Base-by-base conservation (phyloP, 2,113 vertebrate genomes). In the Rhinoderma darwinii region DNA sequence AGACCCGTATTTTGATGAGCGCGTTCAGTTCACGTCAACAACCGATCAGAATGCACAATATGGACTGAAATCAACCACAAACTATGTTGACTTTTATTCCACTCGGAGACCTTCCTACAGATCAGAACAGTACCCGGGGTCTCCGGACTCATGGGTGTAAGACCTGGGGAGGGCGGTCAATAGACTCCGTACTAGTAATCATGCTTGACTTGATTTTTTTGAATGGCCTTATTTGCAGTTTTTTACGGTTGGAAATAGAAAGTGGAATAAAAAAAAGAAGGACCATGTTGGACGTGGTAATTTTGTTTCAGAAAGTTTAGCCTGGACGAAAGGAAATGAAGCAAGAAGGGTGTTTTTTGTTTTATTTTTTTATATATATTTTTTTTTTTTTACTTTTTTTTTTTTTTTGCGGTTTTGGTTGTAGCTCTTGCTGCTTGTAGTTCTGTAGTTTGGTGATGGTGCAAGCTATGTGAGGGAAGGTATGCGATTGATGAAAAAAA, bases 121-220 rank as follows among this genome's bases (percentile, higher is more conserved):
- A 94, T 94, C 97, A 66, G 97, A 99, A 92, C 98, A 97, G 91
- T 99, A 99, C 92, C 98, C 97, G 0, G 97, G 97, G 84, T 99
- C 98, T 7, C 98, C 98, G 0, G 98, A 99, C 93, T 99, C 98
- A 30, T 99, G 98, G 98, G 98, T 99, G 93, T 99, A 97, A 90
- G 89, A 20, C 20, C 83, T 75, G 84, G 89, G 82, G n/a, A 74
- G 59, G 12, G 85, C 89, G 30, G 86, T 89, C 76, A 39, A 84
- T 87, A 93, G 93, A 92, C 90, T 94, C 84, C 93, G 20, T 72
- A 89, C 89, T 92, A 91, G 90, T 92, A 89, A 86, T 86, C 83
- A 87, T 90, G 88, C 90, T 91, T 88, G 84, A 90, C 91, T 89
- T 91, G 91, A 91, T 90, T 91, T 90, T 73, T 90, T 81, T 91